Evolutionary conservation across 2,888 invertebrate genomes (phyloP).

Genomic region (Scelioninae gen. 2): DNA sequence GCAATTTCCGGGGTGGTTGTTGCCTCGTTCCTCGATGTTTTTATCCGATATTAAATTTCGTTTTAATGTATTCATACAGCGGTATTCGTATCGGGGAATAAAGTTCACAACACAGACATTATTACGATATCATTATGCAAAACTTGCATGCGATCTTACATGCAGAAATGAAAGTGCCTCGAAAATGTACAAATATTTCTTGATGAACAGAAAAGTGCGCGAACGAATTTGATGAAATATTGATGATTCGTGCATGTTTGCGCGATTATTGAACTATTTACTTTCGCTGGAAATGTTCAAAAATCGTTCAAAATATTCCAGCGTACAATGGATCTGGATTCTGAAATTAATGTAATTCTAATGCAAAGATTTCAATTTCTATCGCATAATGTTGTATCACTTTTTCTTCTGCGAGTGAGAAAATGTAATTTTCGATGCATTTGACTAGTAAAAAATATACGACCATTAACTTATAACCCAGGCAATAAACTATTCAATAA

Average conservation of each 20-base stretch:
- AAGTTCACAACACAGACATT: slow-evolving; percentile 8
- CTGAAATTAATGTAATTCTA: too few relatives aligned
- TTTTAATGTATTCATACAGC: slow-evolving; percentile 11
- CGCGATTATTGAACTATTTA: slow-evolving; percentile 8
- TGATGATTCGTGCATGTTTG: slow-evolving; percentile 21
- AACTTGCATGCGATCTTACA: slow-evolving; percentile 6
- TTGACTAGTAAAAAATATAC: too few relatives aligned
- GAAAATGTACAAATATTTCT: slow-evolving; percentile 11
- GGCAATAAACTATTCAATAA: too few relatives aligned
- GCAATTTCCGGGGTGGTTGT: slow-evolving; percentile 17
- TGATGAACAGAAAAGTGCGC: slow-evolving; percentile 10
- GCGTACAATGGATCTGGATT: too few relatives aligned
- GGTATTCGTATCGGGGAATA: slow-evolving; percentile 9
- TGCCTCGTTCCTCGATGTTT: slow-evolving; percentile 16
- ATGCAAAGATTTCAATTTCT: too few relatives aligned
- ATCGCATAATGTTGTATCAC: too few relatives aligned
- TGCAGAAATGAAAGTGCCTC: slow-evolving; percentile 11
- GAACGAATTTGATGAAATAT: slow-evolving; percentile 16
- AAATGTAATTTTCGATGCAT: too few relatives aligned
- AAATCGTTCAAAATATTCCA: too few relatives aligned
- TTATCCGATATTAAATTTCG: slow-evolving; percentile 29
- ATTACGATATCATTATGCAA: slow-evolving; percentile 13
- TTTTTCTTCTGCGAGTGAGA: too few relatives aligned
- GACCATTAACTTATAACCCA: too few relatives aligned
- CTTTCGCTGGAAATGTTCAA: background rate